These are phyloP conservation scores for Crepidodera aurea DNA, from an alignment of 2,888 invertebrate genomes.

Conservation along the genomic window DNA sequence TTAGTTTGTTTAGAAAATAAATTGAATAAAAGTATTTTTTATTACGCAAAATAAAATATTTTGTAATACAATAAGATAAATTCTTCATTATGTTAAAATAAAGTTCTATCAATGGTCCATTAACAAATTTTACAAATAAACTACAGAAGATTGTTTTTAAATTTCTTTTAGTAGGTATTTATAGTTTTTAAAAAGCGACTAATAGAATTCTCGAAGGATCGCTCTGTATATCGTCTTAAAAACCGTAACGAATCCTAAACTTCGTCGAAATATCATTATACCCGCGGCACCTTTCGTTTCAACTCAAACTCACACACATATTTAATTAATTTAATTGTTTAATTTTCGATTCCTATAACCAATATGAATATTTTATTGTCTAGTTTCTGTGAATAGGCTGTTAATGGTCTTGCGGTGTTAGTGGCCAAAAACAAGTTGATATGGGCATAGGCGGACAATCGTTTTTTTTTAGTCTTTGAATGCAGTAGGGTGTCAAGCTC, in stretches of 20 bases:
- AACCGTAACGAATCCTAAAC: slow-evolving; percentile 14
- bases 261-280: slow-evolving; percentile 19
- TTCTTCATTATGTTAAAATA: too few species aligned
- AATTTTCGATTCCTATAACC: slow-evolving; percentile 13
- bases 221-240: neutral
- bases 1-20: too few species aligned
- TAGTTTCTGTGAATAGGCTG: slow-evolving; percentile 11
- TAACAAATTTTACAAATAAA: too few species aligned
- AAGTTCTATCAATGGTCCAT: too few species aligned
- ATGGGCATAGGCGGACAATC: slow-evolving; percentile 3
- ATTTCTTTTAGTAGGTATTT: too few species aligned
- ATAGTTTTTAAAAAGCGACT: too few species aligned
- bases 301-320: neutral
- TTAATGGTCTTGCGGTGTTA: neutral
- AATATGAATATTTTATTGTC: slow-evolving; percentile 23
- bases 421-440: neutral
- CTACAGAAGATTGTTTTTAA: too few species aligned
- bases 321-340: slow-evolving; percentile 27
- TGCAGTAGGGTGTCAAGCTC: too few species aligned
- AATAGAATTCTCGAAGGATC: too few species aligned
- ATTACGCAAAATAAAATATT: too few species aligned
- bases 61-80: too few species aligned
- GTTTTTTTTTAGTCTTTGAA: slow-evolving; percentile 19
- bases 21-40: too few species aligned
- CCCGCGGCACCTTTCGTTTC: slow-evolving; percentile 20